Conservation (phyloP, 2,113 vertebrate genomes). For the Colius striatus region DNA sequence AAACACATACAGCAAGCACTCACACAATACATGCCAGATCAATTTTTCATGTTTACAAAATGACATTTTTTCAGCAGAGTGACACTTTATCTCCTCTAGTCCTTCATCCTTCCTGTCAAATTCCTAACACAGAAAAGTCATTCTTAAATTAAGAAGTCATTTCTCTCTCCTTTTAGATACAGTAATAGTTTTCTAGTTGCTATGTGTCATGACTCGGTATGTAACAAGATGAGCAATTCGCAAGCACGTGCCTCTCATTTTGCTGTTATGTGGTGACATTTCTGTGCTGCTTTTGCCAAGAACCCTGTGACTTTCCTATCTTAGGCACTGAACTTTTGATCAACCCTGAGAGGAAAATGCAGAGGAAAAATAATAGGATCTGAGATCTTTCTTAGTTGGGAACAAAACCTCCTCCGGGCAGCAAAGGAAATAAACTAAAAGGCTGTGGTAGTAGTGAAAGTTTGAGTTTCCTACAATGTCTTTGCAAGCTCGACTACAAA, state of each 20-base stretch:
- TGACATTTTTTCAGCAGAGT: neutral
- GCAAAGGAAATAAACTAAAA: neutral
- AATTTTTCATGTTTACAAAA: conserved; percentile 69
- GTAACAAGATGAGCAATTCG: neutral
- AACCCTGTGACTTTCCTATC: neutral
- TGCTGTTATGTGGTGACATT: neutral
- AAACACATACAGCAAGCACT: conserved; percentile 5
- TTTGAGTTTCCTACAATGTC: neutral
- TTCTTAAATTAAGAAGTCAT: conserved; percentile 63
- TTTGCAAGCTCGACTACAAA: neutral
- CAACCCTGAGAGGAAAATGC: neutral
- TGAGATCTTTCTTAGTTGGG: neutral
- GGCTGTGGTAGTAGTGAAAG: neutral
- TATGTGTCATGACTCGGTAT: neutral
- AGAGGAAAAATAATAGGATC: neutral
- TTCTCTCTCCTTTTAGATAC: conserved; percentile 46
- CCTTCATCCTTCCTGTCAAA: conserved; percentile 53
- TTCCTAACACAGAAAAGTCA: conserved; percentile 25
- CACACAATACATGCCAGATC: conserved; percentile 34
- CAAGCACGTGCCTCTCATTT: neutral
- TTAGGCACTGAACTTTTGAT: conserved; percentile 5
- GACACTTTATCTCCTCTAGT: conserved; percentile 38
- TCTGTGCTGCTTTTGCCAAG: neutral
- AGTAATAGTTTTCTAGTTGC: conserved; percentile 21
- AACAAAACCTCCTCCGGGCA: neutral